Base-by-base conservation (phyloP, 1,140 invertebrate species). In the Drosophila nebulosa region DNA sequence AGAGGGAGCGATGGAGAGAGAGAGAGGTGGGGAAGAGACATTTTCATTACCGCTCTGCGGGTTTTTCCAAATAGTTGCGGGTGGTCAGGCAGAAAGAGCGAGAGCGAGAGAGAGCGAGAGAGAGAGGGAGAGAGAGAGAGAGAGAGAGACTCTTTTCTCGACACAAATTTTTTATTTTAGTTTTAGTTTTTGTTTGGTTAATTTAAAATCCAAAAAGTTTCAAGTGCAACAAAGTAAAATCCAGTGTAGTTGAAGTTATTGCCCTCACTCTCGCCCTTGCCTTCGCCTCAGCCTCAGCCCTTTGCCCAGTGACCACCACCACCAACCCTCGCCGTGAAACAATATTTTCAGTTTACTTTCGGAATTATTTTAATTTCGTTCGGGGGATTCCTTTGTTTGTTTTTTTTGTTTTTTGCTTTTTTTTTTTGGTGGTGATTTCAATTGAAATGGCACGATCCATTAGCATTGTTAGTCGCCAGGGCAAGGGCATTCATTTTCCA, bases 41-140 rank as follows among this genome's bases (percentile, higher is more conserved):
- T 66, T 69, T 79, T 79, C 63, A 70, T 84, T 79, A 71, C 62
- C 65, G 68, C 69, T 57, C 69, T 86, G 80, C 80, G 80, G 80
- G 80, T 36, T 76, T 63, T 42, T 42, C 42, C 58, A 79, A 76
- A 78, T 81, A 81, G 83, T 85, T 80, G 83, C 81, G 81, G 74
- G 81, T 86, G 81, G 81, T 86, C 81, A 81, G 71, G 72, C 60
- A 75, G 52, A 75, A n/a, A n/a, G n/a, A n/a, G n/a, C n/a, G n/a
- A n/a, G n/a, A n/a, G n/a, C n/a, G n/a, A n/a, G n/a, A n/a, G n/a
- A n/a, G n/a, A n/a, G n/a, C n/a, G n/a, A n/a, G n/a, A n/a, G n/a
- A n/a, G n/a, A n/a, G n/a, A n/a, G n/a, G n/a, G n/a, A n/a, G n/a
- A n/a, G n/a, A n/a, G n/a, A n/a, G n/a, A n/a, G n/a, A n/a, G n/a